These are phyloP conservation scores for Ips nitidus DNA, from an alignment of 1,140 invertebrate species.

Conservation along the genomic window DNA sequence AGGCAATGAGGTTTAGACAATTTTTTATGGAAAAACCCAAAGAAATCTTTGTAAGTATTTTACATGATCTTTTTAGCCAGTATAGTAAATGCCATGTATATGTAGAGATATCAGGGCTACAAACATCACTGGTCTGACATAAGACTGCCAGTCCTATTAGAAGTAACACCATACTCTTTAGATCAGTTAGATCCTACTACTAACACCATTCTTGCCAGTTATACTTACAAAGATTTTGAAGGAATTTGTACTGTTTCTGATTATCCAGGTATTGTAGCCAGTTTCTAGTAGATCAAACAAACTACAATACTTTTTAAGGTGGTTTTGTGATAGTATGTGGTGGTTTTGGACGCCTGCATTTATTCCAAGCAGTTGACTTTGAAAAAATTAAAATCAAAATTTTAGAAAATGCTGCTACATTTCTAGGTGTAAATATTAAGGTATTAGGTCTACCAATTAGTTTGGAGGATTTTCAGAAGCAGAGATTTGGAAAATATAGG, in stretches of 20 bases:
- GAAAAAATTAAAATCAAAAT: slow-evolving; percentile 87
- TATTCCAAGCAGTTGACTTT: slow-evolving; percentile 82
- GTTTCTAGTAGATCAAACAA: not conserved
- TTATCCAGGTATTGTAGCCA: slow-evolving; percentile 46
- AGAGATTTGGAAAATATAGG: slow-evolving; percentile 91
- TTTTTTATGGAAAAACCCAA: slow-evolving; percentile 78
- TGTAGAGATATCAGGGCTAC: slow-evolving; percentile 84
- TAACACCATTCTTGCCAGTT: slow-evolving; percentile 78
- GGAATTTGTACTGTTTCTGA: slow-evolving; percentile 66
- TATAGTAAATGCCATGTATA: not conserved
- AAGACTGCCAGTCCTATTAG: slow-evolving; percentile 80
- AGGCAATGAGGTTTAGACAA: slow-evolving; percentile 80
- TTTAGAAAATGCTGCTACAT: slow-evolving; percentile 74
- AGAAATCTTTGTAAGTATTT: slow-evolving; percentile 66
- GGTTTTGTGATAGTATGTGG: slow-evolving; percentile 88
- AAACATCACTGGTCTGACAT: slow-evolving; percentile 97
- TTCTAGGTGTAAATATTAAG: slow-evolving; percentile 82
- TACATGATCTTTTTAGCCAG: not conserved
- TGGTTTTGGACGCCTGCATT: slow-evolving; percentile 84
- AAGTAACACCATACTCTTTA: slow-evolving; percentile 85
- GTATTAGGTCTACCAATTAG: slow-evolving; percentile 80
- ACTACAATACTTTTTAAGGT: slow-evolving; percentile 48
- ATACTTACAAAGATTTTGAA: slow-evolving; percentile 93
- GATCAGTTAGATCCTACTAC: slow-evolving; percentile 88
- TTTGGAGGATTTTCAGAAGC: slow-evolving; percentile 79